A percentile compares a stretch with the other conserved stretches of the same genome.
These are phyloP conservation scores for Drosophila glabriapex DNA, from an alignment of 2,888 invertebrate species.

Conservation along the genomic window DNA sequence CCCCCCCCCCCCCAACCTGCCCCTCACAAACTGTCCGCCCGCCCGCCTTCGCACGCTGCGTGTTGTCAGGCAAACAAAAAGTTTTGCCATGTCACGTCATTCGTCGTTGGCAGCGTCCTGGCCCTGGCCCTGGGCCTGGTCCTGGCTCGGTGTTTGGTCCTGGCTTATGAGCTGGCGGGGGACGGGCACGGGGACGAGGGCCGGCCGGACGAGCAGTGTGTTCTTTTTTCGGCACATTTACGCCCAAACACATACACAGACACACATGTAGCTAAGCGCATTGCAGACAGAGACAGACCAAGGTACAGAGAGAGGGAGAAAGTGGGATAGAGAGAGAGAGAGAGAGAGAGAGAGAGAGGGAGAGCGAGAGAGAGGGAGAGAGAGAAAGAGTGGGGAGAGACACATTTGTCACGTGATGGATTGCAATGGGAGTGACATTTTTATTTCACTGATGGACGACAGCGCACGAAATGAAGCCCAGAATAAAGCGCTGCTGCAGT, in stretches of 20 bases:
- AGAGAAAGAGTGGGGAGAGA: slow-evolving; percentile 41
- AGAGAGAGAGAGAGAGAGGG: slow-evolving; percentile 27
- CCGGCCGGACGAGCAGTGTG: slow-evolving; percentile 47
- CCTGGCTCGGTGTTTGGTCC: slow-evolving; percentile 8
- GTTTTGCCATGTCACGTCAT: slow-evolving; percentile 82
- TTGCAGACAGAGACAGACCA: slow-evolving; percentile 35
- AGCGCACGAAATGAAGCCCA: slow-evolving; percentile 73
- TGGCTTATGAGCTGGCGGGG: not conserved
- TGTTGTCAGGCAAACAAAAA: slow-evolving; percentile 77
- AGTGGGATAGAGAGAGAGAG: slow-evolving; percentile 3
- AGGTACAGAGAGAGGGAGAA: slow-evolving; percentile 23
- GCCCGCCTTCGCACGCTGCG: slow-evolving; percentile 59
- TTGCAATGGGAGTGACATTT: slow-evolving; percentile 85
- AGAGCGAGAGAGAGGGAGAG: slow-evolving; percentile 25
- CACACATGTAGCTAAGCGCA: slow-evolving; percentile 17
- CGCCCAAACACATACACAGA: slow-evolving; percentile 60
- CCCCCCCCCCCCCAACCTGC: not conserved
- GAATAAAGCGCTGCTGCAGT: slow-evolving; percentile 24
- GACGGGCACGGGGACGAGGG: slow-evolving; percentile 24
- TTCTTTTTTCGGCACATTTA: slow-evolving; percentile 71
- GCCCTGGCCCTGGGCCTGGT: slow-evolving; percentile 19
- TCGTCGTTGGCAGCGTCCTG: slow-evolving; percentile 64
- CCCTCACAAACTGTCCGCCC: not conserved
- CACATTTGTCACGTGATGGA: slow-evolving; percentile 85
- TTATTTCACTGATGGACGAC: slow-evolving; percentile 85